Base-by-base conservation (phyloP, 1,140 invertebrate species). In the Cataglyphis hispanica region DNA sequence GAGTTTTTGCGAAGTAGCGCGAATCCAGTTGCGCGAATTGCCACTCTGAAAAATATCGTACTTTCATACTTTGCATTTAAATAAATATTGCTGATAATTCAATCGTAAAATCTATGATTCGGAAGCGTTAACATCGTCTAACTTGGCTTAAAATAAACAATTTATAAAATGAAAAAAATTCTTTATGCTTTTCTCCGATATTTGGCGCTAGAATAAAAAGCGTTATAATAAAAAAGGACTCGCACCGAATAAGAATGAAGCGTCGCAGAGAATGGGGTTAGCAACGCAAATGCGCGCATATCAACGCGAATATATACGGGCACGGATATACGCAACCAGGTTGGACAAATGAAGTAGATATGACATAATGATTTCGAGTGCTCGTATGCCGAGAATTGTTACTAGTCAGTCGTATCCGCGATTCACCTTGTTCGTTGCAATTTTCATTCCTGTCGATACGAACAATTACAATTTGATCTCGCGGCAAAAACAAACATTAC, bases 361-460 rank as follows among this genome's bases (percentile, higher is more conserved):
- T 88, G 89, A 88, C 89, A 88, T 90, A 90, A 91, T 91, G 89
- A 91, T 90, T 91, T 90, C 63, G 87, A 90, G 89, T 88, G 84
- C 64, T 63, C 74, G 89, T 69, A 72, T 64, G 61, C 64, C 69
- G 76, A 74, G 76, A 87, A 83, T 88, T 72, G 85, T 86, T 90
- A 80, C 86, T 77, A 61, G 70, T 69, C 64, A 77, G 70, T 69
- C 72, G 25, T 69, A 37, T 58, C 61, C 56, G 53, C 87, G 72
- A 74, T 66, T 88, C 75, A 58, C 63, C 75, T 87, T 83, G 80
- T 90, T 87, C 77, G 67, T 87, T 86, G 53, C 58, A 87, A 46
- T 85, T 87, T 89, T 80, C 88, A 40, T 76, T 63, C 56, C 61
- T 84, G 13, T 76, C 86, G 86, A 88, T 87, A 63, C 56, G 72